Base-by-base conservation (phyloP, 2,797 vertebrate genomes). In the Erithacus rubecula region DNA sequence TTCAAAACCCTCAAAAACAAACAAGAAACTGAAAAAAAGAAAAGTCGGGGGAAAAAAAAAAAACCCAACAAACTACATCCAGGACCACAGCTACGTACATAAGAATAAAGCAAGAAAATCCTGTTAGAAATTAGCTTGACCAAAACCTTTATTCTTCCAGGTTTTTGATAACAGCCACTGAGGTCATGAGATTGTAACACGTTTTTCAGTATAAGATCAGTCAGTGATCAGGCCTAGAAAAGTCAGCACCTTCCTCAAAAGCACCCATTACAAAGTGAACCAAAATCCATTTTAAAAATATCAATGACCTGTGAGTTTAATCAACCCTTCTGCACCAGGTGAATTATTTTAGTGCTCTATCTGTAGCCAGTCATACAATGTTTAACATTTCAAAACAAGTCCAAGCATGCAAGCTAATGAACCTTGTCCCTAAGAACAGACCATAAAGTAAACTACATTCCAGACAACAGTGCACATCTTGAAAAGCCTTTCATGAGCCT, bases 381-480 rank as follows among this genome's bases (percentile, higher is more conserved):
- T 62, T 41, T 62, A 75, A 58, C 23, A 41, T 59, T 69, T 93
- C 62, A 79, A 81, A 89, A 90, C 90, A 94, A 91, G 93, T 43
- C 52, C 41, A 81, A 69, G 71, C 83, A 34, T 4, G 80, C 63
- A 77, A 78, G 19, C 18, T 77, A 67, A 60, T 16, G 24, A 68
- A 93, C 2, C 0, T 10, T 0, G 1, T 77, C 58, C 46, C 41
- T 27, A 20, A 36, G 32, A 79, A 64, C 1, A 65, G 41, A 51
- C 8, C 16, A 69, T 32, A 56, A 77, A 86, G 24, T 6, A 71
- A 89, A 70, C 23, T 20, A 30, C 27, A n/a, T 75, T 75, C 41
- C 51, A 62, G 53, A 71, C 34, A 88, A 37, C 1, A 24, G 8
- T 7, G 27, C 10, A 55, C 24, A 53, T 32, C 30, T 23, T 24